Percentiles rank a stretch among this genome's conserved stretches.
Evolutionary conservation across 2,113 vertebrate species (phyloP).

Genomic region (Rhinoderma darwinii): DNA sequence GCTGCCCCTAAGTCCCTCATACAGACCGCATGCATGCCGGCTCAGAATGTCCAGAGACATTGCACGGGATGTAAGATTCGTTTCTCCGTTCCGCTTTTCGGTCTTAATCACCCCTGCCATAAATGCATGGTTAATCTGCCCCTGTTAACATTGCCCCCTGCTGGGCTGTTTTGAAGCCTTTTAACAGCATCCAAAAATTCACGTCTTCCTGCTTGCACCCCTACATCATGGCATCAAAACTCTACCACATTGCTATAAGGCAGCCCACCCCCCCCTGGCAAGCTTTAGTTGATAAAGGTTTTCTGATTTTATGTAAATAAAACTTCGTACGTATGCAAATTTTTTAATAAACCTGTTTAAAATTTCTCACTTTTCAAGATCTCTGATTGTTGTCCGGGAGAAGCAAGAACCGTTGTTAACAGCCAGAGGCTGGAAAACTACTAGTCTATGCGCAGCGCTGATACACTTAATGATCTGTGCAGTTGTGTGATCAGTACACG

Average conservation of each 20-base stretch:
- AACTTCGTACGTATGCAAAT: too few species aligned
- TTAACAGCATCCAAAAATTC: neutral
- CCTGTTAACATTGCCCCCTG: neutral
- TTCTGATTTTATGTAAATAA: too few species aligned
- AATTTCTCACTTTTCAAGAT: neutral
- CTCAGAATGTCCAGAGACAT: neutral
- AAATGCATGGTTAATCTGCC: neutral
- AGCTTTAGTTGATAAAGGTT: too few species aligned
- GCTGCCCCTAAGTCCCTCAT: neutral
- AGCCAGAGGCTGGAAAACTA: neutral
- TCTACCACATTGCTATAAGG: too few species aligned
- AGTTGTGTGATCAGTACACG: too few species aligned
- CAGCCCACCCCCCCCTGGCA: too few species aligned
- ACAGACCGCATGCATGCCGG: neutral
- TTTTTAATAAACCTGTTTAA: too few species aligned
- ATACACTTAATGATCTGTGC: too few species aligned
- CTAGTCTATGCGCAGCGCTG: too few species aligned
- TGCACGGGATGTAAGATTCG: neutral
- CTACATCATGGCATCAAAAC: neutral
- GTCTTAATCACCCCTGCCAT: neutral
- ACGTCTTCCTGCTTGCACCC: neutral
- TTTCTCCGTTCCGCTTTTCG: neutral
- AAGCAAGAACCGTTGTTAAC: neutral
- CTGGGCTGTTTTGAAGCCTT: neutral
- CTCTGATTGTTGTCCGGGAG: neutral